phyloP scores from a whole-genome alignment of 92 coral and sea anemone species.

The Palythoa grandis region DNA sequence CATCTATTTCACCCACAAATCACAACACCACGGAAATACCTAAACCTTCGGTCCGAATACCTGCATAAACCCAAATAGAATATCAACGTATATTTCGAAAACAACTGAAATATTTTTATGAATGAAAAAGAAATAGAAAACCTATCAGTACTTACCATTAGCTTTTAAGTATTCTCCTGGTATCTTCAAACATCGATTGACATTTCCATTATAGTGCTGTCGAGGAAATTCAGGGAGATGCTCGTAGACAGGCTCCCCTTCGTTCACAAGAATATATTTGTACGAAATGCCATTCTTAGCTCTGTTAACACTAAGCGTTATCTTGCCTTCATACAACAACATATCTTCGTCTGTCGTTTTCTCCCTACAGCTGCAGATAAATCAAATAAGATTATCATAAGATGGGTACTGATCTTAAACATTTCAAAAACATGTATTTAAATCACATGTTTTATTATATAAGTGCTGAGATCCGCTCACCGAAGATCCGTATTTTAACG shows the following conservation, averaged over 20 bases:
- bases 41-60: too few relatives aligned
- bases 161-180: constrained; percentile 13
- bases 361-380: neutral
- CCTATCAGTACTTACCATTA: constrained; percentile 20
- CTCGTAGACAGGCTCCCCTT: constrained; percentile 17
- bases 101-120: neutral
- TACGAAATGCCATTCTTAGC: constrained; percentile 23
- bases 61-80: too few relatives aligned
- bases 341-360: constrained; percentile 14
- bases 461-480: too few relatives aligned
- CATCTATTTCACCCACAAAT: too few relatives aligned
- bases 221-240: constrained; percentile 21
- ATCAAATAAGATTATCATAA: too few relatives aligned
- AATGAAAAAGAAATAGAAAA: neutral
- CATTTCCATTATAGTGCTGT: neutral
- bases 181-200: constrained; percentile 26
- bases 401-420: too few relatives aligned
- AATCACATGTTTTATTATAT: too few relatives aligned
- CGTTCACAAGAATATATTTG: constrained; percentile 26
- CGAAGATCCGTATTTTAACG: too few relatives aligned
- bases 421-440: too few relatives aligned
- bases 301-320: neutral
- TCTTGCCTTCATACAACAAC: constrained; percentile 4
- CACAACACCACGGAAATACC: too few relatives aligned
- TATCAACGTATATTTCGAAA: too few relatives aligned